Percentiles rank a stretch among this genome's conserved stretches.
These are phyloP conservation scores for Polydrusus cervinus DNA, from an alignment of 2,888 invertebrate genomes.

Conservation along the genomic window DNA sequence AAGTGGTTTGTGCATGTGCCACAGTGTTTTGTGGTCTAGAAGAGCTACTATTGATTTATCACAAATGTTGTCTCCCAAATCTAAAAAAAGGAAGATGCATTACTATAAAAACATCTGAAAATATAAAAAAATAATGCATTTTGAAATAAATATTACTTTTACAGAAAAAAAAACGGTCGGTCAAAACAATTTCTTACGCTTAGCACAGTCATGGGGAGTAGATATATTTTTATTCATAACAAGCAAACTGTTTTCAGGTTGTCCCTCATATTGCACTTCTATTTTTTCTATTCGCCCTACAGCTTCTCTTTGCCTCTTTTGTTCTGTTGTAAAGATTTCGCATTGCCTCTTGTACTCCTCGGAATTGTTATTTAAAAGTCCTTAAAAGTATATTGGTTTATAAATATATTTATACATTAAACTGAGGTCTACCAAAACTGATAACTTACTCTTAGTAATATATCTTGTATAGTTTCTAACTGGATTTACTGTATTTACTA, in stretches of 20 bases:
- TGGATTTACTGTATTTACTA: slow-evolving; percentile 6
- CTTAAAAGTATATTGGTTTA: slow-evolving; percentile 48
- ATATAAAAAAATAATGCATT: not conserved
- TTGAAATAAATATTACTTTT: not conserved
- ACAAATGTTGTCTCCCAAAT: slow-evolving; percentile 82
- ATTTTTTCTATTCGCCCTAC: slow-evolving; percentile 94
- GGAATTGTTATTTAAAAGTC: slow-evolving; percentile 52
- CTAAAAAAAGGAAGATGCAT: slow-evolving; percentile 71
- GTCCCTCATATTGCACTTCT: slow-evolving; percentile 85
- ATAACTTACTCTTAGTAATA: slow-evolving; percentile 21
- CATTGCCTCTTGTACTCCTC: slow-evolving; percentile 72
- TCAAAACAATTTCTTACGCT: slow-evolving; percentile 77
- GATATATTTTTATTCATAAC: slow-evolving; percentile 94
- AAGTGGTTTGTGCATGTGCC: slow-evolving; percentile 96
- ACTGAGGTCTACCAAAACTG: too few species aligned
- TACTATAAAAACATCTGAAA: slow-evolving; percentile 26
- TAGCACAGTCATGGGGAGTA: slow-evolving; percentile 94
- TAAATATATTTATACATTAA: not conserved
- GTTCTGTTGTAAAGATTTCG: slow-evolving; percentile 85
- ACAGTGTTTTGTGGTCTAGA: slow-evolving; percentile 83
- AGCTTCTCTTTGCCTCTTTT: slow-evolving; percentile 80
- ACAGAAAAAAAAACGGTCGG: too few species aligned
- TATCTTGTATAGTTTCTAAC: not conserved
- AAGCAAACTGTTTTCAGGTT: slow-evolving; percentile 82
- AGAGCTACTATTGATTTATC: slow-evolving; percentile 86